A percentile compares a stretch with the other conserved stretches of the same genome.
phyloP scores from a whole-genome alignment of 2,113 vertebrate species.

The Pipa parva region DNA sequence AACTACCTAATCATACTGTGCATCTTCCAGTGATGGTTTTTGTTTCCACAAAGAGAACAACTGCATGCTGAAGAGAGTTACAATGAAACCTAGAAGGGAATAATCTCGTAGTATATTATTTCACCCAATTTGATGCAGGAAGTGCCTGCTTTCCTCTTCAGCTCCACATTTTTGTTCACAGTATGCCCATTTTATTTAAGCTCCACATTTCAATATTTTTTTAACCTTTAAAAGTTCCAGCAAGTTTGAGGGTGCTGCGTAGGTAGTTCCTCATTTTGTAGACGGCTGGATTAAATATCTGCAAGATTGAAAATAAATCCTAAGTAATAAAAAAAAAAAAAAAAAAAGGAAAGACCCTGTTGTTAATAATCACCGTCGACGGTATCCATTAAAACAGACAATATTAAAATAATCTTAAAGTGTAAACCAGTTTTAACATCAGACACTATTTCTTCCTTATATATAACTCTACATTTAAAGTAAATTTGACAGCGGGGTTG shows the following conservation, averaged over 20 bases:
- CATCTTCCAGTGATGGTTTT: constrained; percentile 41
- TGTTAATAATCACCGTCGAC: too few relatives aligned
- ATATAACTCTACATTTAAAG: too few relatives aligned
- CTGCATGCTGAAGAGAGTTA: constrained; percentile 12
- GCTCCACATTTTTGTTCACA: not conserved
- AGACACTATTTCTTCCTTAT: too few relatives aligned
- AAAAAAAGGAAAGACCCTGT: too few relatives aligned
- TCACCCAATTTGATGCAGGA: constrained; percentile 13
- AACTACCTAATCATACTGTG: constrained; percentile 45
- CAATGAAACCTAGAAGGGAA: constrained; percentile 6
- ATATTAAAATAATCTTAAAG: too few relatives aligned
- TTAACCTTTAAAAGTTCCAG: not conserved
- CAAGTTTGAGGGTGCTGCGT: not conserved
- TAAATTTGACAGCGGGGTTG: not conserved
- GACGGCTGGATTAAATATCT: too few relatives aligned
- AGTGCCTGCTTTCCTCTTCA: constrained; percentile 5
- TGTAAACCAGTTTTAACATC: too few relatives aligned
- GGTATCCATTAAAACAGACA: too few relatives aligned
- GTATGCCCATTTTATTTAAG: not conserved
- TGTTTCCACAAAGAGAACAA: constrained; percentile 33
- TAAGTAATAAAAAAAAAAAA: too few relatives aligned
- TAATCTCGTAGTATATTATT: constrained; percentile 19
- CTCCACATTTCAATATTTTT: not conserved
- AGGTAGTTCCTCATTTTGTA: too few relatives aligned
- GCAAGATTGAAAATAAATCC: too few relatives aligned